A percentile compares a stretch with the other conserved stretches of the same genome.
These are phyloP conservation scores for Craniophora ligustri DNA, from an alignment of 2,888 invertebrate genomes.

Conservation along the genomic window DNA sequence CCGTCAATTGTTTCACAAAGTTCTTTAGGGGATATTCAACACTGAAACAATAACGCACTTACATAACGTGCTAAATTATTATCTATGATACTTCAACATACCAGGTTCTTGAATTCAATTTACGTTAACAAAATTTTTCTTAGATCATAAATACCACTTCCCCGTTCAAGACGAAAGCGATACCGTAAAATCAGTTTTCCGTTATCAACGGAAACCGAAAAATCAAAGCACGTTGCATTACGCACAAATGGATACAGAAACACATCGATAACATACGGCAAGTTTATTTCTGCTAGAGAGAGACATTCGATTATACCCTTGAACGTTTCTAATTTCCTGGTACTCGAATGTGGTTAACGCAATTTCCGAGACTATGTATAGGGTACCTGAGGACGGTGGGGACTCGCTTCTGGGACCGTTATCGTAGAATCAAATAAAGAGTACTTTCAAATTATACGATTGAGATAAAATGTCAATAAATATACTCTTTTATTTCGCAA, in stretches of 20 bases:
- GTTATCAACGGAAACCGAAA: slow-evolving; percentile 43
- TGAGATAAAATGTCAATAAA: slow-evolving; percentile 70
- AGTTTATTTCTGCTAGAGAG: slow-evolving; percentile 77
- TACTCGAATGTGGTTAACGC: slow-evolving; percentile 86
- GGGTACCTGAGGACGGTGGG: slow-evolving; percentile 77
- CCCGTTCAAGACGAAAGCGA: slow-evolving; percentile 25
- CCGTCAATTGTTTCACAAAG: slow-evolving; percentile 50
- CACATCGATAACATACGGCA: slow-evolving; percentile 67
- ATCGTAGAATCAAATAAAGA: slow-evolving; percentile 83
- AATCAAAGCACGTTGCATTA: slow-evolving; percentile 59
- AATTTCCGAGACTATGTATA: slow-evolving; percentile 84
- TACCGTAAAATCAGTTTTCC: slow-evolving; percentile 48
- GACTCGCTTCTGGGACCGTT: slow-evolving; percentile 72
- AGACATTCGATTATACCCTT: slow-evolving; percentile 86
- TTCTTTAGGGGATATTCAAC: slow-evolving; percentile 40
- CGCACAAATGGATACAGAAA: slow-evolving; percentile 55
- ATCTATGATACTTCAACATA: slow-evolving; percentile 14
- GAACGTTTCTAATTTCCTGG: slow-evolving; percentile 88
- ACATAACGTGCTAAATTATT: slow-evolving; percentile 27
- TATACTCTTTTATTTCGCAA: slow-evolving; percentile 27
- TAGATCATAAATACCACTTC: slow-evolving; percentile 9
- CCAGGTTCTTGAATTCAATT: too few species aligned
- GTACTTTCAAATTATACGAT: slow-evolving; percentile 75
- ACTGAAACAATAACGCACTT: slow-evolving; percentile 33
- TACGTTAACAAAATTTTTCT: slow-evolving; percentile 5